Percentiles rank a stretch among this genome's conserved stretches.
Conservation (phyloP, 2,797 vertebrate species). For the Leucoraja ocellata region DNA sequence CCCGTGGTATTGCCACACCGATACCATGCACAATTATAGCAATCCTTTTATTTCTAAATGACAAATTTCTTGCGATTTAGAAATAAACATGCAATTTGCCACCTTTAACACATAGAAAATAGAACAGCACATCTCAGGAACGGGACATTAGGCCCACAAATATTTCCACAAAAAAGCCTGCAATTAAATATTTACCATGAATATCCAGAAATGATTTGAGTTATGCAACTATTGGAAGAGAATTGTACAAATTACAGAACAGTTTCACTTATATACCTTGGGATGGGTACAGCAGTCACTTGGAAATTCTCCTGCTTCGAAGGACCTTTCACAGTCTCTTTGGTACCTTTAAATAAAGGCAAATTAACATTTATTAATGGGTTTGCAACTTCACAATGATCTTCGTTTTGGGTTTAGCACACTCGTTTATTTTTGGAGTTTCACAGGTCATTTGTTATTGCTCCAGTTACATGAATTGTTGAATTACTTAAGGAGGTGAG, state of each 20-base stretch:
- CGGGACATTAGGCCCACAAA: too few relatives aligned
- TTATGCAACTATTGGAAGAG: neutral
- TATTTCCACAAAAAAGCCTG: neutral
- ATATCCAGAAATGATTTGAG: neutral
- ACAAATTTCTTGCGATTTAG: too few relatives aligned
- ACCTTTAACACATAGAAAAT: too few relatives aligned
- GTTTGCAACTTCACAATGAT: neutral
- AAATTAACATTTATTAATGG: neutral
- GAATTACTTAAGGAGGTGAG: too few relatives aligned
- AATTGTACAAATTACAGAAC: neutral
- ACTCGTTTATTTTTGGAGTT: neutral
- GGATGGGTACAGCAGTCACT: conserved; percentile 48
- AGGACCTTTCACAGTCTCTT: conserved; percentile 60
- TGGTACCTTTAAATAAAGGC: conserved; percentile 43
- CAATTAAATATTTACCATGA: neutral
- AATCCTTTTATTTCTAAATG: too few relatives aligned
- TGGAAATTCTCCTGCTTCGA: conserved; percentile 70
- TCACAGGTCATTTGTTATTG: neutral
- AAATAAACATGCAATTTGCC: too few relatives aligned
- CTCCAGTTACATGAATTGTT: neutral
- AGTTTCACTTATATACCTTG: conserved; percentile 44
- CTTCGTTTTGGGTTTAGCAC: neutral
- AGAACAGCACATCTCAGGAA: too few relatives aligned
- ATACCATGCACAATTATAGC: too few relatives aligned
- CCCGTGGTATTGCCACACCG: too few relatives aligned